phyloP scores from a whole-genome alignment of 1,140 invertebrate species.

The Palaemon carinicauda region DNA sequence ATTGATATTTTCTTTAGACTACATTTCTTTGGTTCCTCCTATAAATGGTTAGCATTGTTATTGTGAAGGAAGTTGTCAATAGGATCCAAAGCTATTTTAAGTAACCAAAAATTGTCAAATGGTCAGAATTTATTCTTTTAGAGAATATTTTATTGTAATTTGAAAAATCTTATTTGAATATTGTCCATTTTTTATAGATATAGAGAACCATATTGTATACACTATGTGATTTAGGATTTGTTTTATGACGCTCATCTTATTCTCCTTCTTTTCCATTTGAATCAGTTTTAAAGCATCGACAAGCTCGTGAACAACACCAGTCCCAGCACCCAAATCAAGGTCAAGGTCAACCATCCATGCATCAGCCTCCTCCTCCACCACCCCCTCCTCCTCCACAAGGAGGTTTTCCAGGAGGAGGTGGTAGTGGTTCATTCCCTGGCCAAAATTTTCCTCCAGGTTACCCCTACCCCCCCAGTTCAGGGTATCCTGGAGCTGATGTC shows the following conservation, averaged over 20 bases:
- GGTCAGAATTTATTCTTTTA: too few relatives aligned
- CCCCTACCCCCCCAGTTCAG: constrained; percentile 41
- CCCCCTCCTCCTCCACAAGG: constrained; percentile 53
- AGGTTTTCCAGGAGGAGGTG: constrained; percentile 33
- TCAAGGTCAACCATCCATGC: constrained; percentile 48
- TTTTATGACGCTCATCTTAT: neutral
- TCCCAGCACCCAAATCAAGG: constrained; percentile 60
- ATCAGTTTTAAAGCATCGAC: constrained; percentile 63
- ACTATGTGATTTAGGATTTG: too few relatives aligned
- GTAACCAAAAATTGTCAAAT: too few relatives aligned
- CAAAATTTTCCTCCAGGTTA: constrained; percentile 34
- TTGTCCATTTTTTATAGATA: neutral
- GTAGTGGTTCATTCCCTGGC: constrained; percentile 16
- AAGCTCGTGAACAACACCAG: constrained; percentile 61
- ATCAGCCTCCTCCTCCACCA: constrained; percentile 54
- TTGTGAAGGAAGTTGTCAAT: too few relatives aligned
- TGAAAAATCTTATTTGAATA: too few relatives aligned
- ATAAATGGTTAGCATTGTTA: too few relatives aligned
- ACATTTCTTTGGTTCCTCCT: too few relatives aligned
- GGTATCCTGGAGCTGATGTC: constrained; percentile 35
- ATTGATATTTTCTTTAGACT: too few relatives aligned
- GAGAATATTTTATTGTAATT: too few relatives aligned
- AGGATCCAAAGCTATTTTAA: too few relatives aligned
- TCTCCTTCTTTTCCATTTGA: constrained; percentile 7
- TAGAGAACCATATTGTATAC: neutral